Conservation (phyloP, 1,140 invertebrate genomes). For the Campodea augens region DNA sequence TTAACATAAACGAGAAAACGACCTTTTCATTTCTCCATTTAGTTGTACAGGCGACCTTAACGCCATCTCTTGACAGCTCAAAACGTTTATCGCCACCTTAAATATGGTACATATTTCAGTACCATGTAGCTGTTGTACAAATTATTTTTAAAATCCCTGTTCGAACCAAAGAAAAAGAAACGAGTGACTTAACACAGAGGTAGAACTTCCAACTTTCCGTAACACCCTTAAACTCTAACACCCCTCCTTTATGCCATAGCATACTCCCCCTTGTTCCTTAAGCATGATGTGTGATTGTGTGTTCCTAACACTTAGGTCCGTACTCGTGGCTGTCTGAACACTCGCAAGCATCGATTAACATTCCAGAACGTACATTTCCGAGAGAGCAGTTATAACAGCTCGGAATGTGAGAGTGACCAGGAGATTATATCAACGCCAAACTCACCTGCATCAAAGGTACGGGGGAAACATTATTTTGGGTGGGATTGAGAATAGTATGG, state of each 20-base stretch:
- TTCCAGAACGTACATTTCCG: slow-evolving; percentile 21
- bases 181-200: neutral
- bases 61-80: too few species aligned
- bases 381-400: slow-evolving; percentile 19
- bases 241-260: slow-evolving; percentile 3
- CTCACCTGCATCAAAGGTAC: slow-evolving; percentile 15
- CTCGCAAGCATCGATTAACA: slow-evolving; percentile 19
- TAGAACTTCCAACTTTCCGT: slow-evolving; percentile 10
- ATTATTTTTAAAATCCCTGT: too few species aligned
- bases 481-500: neutral
- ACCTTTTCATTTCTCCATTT: too few species aligned
- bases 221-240: slow-evolving; percentile 14
- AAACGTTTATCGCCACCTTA: too few species aligned
- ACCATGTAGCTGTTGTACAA: too few species aligned
- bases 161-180: too few species aligned
- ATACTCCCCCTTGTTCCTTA: too few species aligned
- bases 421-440: slow-evolving; percentile 7
- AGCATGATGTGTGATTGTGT: slow-evolving; percentile 11
- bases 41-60: too few species aligned
- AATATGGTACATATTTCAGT: too few species aligned
- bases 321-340: slow-evolving; percentile 21
- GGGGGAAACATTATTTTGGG: neutral
- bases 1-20: too few species aligned
- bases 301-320: neutral
- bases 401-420: slow-evolving; percentile 20